Percentiles rank a stretch among this genome's conserved stretches.
Conservation (phyloP, 2,113 vertebrate genomes). For the Neolamprologus variostigma region DNA sequence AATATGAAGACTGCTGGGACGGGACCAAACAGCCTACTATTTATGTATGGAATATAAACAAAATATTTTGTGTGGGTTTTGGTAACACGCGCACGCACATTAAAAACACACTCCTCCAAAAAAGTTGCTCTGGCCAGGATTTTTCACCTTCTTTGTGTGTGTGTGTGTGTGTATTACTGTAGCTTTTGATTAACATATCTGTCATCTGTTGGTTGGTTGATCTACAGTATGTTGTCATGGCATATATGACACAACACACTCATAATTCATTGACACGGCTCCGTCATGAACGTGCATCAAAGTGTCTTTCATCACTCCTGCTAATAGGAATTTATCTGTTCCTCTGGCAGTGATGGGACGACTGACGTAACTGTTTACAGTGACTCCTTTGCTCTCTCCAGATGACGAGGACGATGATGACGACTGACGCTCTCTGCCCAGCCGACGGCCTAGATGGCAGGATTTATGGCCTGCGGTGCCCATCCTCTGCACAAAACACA, state of each 20-base stretch:
- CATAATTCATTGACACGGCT: conserved; percentile 49
- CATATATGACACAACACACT: conserved; percentile 52
- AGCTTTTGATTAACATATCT: conserved; percentile 22
- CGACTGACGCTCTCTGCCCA: conserved; percentile 11
- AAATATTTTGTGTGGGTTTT: conserved; percentile 63
- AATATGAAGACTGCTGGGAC: conserved; percentile 73
- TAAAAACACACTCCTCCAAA: background rate
- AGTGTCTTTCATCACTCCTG: conserved; percentile 56
- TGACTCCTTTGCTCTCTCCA: conserved; percentile 21
- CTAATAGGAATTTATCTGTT: conserved; percentile 74
- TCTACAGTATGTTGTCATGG: conserved; percentile 55
- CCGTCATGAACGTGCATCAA: conserved; percentile 49
- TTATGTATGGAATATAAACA: conserved; percentile 79
- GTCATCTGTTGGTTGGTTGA: conserved; percentile 9
- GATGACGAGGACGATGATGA: conserved; percentile 42
- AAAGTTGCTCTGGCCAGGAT: conserved; percentile 43
- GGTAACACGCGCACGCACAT: conserved; percentile 12
- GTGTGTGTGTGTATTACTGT: background rate
- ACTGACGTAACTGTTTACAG: conserved; percentile 68
- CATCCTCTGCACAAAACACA: conserved; percentile 53
- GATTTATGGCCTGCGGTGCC: conserved; percentile 65
- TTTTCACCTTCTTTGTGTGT: background rate
- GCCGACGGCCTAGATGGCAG: conserved; percentile 33
- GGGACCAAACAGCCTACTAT: conserved; percentile 72
- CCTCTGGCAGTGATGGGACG: conserved; percentile 52